These are phyloP conservation scores for Albula goreensis DNA, from an alignment of 2,113 vertebrate species.

Conservation along the genomic window DNA sequence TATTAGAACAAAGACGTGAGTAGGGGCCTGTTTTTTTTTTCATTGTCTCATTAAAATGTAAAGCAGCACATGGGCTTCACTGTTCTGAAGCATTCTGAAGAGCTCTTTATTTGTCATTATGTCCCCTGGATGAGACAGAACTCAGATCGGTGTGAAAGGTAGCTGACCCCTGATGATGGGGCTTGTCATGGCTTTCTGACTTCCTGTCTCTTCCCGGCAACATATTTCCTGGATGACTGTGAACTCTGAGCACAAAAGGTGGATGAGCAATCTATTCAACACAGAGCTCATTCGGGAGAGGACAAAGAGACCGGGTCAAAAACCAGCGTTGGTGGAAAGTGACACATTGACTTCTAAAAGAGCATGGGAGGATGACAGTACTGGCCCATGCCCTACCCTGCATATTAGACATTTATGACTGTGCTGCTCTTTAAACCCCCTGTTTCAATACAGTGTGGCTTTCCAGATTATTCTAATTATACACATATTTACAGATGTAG, in stretches of 20 bases:
- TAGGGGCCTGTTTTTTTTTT: slow-evolving; percentile 11
- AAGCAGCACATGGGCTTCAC: slow-evolving; percentile 1
- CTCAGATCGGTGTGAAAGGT: slow-evolving; percentile 5
- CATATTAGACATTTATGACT: neutral
- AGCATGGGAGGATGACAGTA: neutral
- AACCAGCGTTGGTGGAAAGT: neutral
- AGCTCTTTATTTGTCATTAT: slow-evolving; percentile 16
- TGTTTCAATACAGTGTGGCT: neutral
- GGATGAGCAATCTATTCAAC: slow-evolving; percentile 13
- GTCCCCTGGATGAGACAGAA: neutral
- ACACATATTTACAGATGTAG: neutral
- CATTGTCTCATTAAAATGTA: slow-evolving; percentile 30
- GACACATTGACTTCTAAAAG: neutral
- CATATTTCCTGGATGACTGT: slow-evolving; percentile 6
- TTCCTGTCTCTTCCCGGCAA: neutral
- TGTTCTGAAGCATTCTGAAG: slow-evolving; percentile 2
- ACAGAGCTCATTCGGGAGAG: neutral
- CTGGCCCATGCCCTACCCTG: neutral
- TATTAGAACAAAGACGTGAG: slow-evolving; percentile 23
- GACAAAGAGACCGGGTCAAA: neutral
- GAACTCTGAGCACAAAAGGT: slow-evolving; percentile 8
- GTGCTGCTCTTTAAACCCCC: neutral
- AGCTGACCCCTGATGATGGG: slow-evolving; percentile 7
- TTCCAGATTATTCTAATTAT: too few relatives aligned
- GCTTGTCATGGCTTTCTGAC: slow-evolving; percentile 9